Evolutionary conservation across 2,888 invertebrate genomes (phyloP).

Genomic region (Agriopis leucophaearia): DNA sequence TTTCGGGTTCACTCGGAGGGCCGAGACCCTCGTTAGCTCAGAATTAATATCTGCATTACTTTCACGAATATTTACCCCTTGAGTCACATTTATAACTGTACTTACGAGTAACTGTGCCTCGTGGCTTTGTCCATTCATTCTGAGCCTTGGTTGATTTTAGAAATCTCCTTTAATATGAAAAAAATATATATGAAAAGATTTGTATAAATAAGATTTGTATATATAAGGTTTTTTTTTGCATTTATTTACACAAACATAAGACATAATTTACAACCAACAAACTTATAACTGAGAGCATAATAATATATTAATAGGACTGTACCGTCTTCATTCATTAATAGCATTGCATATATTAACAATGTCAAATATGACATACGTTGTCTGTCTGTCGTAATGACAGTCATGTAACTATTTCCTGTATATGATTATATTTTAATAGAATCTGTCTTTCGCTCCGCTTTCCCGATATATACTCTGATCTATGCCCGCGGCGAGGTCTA

Average conservation of each 20-base stretch:
- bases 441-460: background rate
- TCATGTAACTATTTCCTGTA: conserved; percentile 1
- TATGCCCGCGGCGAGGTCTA: conserved; percentile 8
- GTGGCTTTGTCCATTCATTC: background rate
- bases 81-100: conserved; percentile 4
- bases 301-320: too few relatives aligned
- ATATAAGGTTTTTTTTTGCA: too few relatives aligned
- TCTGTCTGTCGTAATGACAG: background rate
- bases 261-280: too few relatives aligned
- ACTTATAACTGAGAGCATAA: too few relatives aligned
- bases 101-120: background rate
- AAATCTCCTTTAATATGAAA: background rate
- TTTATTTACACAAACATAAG: background rate
- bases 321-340: too few relatives aligned
- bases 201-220: too few relatives aligned
- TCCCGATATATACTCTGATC: background rate
- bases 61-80: conserved; percentile 40
- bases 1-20: conserved; percentile 39
- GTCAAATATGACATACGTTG: background rate
- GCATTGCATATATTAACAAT: too few relatives aligned
- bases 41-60: conserved; percentile 57
- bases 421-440: conserved; percentile 5
- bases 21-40: conserved; percentile 52
- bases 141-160: background rate
- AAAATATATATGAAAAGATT: too few relatives aligned